Conservation (phyloP, 2,113 vertebrate genomes). For the Syrmaticus mikado region DNA sequence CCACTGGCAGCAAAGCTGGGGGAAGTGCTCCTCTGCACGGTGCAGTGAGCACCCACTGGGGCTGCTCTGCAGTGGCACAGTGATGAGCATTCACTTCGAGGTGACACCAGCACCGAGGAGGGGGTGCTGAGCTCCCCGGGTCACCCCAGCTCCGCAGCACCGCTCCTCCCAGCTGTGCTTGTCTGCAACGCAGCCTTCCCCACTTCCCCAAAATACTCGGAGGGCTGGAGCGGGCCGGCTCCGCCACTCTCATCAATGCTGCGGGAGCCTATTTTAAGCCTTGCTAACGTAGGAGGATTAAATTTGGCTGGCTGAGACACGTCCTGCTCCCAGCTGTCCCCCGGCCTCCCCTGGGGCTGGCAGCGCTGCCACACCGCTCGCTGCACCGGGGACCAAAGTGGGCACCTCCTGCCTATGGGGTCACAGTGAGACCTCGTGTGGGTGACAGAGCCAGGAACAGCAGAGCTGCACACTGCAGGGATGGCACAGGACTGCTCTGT, state of each 20-base stretch:
- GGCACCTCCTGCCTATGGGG: not conserved
- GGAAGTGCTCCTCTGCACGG: no score
- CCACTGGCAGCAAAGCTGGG: no score
- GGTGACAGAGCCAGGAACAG: fast-evolving
- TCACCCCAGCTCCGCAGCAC: not conserved
- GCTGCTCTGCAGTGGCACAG: not conserved
- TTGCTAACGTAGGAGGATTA: conserved; percentile 76
- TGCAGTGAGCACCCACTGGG: not conserved
- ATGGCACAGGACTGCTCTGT: not conserved
- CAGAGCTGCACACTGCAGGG: not conserved
- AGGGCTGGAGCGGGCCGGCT: conserved; percentile 68
- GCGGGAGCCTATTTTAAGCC: conserved; percentile 75
- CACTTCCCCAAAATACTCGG: conserved; percentile 64
- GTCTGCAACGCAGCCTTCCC: conserved; percentile 46
- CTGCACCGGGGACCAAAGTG: not conserved
- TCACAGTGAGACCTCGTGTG: not conserved
- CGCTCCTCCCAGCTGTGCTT: conserved; percentile 60
- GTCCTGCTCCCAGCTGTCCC: conserved; percentile 76
- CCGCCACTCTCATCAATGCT: conserved; percentile 68
- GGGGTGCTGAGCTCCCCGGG: no score
- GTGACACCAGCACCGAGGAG: not conserved
- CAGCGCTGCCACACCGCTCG: conserved; percentile 32
- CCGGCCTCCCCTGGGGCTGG: conserved; percentile 68
- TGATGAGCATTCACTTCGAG: not conserved
- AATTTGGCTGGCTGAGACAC: conserved; percentile 75